phyloP scores from a whole-genome alignment of 2,797 vertebrate species.

The Garrulus glandarius region DNA sequence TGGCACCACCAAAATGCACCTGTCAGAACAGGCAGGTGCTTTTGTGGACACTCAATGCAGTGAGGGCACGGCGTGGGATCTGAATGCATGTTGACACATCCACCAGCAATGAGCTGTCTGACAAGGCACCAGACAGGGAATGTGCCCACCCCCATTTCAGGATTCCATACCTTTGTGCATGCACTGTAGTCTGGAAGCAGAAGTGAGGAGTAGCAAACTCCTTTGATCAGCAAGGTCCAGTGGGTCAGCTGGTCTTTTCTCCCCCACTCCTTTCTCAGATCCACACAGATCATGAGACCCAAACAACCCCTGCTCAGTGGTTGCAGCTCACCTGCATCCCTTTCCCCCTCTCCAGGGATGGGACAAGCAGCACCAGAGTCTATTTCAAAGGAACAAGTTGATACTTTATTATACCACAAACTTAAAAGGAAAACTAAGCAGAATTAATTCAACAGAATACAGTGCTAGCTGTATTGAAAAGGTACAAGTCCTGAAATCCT shows the following conservation, averaged over 20 bases:
- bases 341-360: neutral
- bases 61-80: neutral
- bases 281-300: neutral
- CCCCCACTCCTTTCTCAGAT: neutral
- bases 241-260: neutral
- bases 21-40: neutral
- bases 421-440: neutral
- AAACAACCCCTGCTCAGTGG: neutral
- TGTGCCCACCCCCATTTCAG: neutral
- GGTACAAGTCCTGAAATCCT: neutral
- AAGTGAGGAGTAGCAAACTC: neutral
- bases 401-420: neutral
- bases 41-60: neutral
- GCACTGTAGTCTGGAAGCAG: neutral
- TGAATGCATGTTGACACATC: neutral
- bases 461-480: neutral
- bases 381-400: neutral
- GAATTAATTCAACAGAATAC: neutral
- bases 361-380: neutral
- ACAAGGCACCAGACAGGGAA: neutral
- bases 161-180: neutral
- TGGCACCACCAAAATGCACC: neutral
- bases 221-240: neutral
- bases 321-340: neutral
- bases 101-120: neutral